Evolutionary conservation across 35 echinoderm and acorn worm genomes (phyloP).

Genomic region (Apostichopus parvimensis): DNA sequence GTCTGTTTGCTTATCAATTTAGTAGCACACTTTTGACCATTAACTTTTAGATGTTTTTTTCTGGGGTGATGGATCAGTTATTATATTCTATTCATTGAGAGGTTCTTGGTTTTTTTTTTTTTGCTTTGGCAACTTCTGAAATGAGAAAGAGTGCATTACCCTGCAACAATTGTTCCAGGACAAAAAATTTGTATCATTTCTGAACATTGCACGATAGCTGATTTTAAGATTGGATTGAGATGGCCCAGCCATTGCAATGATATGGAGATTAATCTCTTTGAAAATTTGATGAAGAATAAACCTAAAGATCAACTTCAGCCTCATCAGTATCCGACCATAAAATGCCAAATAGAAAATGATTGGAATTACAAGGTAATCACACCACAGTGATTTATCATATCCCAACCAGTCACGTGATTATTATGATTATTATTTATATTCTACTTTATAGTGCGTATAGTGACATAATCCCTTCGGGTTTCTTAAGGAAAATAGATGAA

Average conservation of each 20-base stretch:
- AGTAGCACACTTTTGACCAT: conserved; percentile 37
- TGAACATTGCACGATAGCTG: too few species aligned
- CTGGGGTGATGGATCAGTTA: conserved; percentile 45
- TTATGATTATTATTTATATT: too few species aligned
- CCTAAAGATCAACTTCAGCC: not conserved
- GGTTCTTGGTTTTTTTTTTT: not conserved
- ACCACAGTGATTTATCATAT: not conserved
- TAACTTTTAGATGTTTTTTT: conserved; percentile 27
- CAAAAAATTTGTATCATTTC: too few species aligned
- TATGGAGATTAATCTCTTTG: not conserved
- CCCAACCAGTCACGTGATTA: not conserved
- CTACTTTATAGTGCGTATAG: not conserved
- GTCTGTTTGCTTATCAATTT: conserved; percentile 48
- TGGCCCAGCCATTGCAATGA: too few species aligned
- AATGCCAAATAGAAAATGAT: not conserved
- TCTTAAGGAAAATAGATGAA: not conserved
- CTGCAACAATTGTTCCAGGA: not conserved
- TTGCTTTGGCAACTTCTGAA: not conserved
- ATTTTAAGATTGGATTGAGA: too few species aligned
- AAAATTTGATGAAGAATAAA: not conserved
- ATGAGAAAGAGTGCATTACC: conserved; percentile 13
- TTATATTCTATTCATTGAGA: conserved; percentile 36
- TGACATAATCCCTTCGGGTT: not conserved
- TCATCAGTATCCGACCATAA: not conserved
- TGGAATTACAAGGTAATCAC: not conserved